A percentile compares a stretch with the other conserved stretches of the same genome.
phyloP scores from a whole-genome alignment of 2,113 vertebrate genomes.

The Crotophaga sulcirostris region DNA sequence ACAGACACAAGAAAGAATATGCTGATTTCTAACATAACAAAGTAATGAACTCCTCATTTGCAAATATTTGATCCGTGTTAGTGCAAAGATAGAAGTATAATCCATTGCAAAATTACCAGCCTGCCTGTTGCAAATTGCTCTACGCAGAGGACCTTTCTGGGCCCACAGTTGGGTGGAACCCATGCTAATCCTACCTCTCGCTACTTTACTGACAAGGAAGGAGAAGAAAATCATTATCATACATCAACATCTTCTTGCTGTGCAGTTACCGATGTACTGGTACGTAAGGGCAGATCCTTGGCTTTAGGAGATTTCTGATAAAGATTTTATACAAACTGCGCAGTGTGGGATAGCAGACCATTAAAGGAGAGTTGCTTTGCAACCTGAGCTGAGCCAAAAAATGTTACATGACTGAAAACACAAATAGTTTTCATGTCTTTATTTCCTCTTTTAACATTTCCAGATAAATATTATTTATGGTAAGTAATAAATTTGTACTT shows the following conservation, averaged over 20 bases:
- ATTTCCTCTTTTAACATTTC: neutral
- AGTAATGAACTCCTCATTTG: neutral
- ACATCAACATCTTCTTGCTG: neutral
- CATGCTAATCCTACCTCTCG: neutral
- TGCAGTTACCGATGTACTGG: neutral
- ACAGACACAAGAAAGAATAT: neutral
- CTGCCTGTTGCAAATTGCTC: neutral
- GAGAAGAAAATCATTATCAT: neutral
- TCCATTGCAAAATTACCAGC: neutral
- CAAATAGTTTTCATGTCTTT: neutral
- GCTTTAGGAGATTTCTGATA: neutral
- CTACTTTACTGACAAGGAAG: neutral
- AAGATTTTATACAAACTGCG: neutral
- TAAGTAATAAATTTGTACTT: neutral
- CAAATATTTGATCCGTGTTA: neutral
- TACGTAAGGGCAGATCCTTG: neutral
- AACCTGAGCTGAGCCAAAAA: neutral
- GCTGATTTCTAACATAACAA: neutral
- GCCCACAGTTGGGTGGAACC: neutral
- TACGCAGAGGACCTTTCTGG: rapidly evolving
- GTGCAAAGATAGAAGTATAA: neutral
- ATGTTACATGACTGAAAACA: neutral
- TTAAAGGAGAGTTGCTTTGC: neutral
- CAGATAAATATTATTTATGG: neutral
- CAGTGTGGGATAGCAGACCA: neutral